A percentile compares a stretch with the other conserved stretches of the same genome.
Evolutionary conservation across 2,888 invertebrate genomes (phyloP).

Genomic region (Andrena camellia): DNA sequence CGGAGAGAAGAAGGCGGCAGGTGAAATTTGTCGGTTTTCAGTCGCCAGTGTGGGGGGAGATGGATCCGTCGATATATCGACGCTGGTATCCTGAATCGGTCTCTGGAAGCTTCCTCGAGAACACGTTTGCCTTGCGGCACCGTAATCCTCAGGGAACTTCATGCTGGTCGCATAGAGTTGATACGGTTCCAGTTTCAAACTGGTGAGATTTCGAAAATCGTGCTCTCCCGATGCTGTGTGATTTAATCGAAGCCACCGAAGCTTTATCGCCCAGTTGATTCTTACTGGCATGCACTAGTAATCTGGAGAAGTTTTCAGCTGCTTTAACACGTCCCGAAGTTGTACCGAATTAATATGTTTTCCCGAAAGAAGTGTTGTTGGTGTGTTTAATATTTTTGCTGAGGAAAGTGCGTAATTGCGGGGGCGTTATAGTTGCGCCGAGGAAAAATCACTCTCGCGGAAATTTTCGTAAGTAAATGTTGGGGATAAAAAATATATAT

Average conservation of each 20-base stretch:
- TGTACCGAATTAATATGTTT: no score
- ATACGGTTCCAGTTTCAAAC: conserved; percentile 53
- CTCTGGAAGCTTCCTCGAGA: conserved; percentile 56
- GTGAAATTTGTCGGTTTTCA: conserved; percentile 77
- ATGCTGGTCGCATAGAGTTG: conserved; percentile 66
- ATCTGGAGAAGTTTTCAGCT: background rate
- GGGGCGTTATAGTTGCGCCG: no score
- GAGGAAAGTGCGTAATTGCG: no score
- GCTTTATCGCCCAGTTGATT: conserved; percentile 30
- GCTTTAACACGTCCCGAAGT: background rate
- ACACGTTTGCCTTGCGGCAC: conserved; percentile 63
- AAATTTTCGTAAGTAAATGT: no score
- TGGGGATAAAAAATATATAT: no score
- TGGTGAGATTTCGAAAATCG: conserved; percentile 51
- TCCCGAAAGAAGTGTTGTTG: no score
- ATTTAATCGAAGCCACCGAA: conserved; percentile 43
- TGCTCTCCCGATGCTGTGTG: conserved; percentile 9
- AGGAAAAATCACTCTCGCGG: no score
- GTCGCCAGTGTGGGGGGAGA: conserved; percentile 54
- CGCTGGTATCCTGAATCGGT: conserved; percentile 58
- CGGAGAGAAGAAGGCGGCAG: conserved; percentile 36
- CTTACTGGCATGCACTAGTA: background rate
- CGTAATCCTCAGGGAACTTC: conserved; percentile 65
- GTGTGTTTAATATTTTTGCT: no score
- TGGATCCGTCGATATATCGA: conserved; percentile 72